Conservation (phyloP, 2,113 vertebrate genomes). For the Calonectris borealis region DNA sequence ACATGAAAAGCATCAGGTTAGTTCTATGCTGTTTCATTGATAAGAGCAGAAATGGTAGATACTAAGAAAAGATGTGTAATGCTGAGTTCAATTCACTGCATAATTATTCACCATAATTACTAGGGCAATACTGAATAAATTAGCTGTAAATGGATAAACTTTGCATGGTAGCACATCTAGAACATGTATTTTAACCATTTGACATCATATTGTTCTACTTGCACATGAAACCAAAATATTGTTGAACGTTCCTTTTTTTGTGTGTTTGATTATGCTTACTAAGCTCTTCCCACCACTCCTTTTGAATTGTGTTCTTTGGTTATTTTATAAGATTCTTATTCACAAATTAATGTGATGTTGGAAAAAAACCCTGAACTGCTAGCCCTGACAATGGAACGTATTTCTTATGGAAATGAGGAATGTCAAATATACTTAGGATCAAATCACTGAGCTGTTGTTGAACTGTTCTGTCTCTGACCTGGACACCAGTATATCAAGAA, state of each 20-base stretch:
- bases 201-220: not conserved
- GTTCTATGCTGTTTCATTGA: not conserved
- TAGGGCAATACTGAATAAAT: slow-evolving; percentile 36
- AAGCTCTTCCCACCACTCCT: not conserved
- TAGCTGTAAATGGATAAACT: slow-evolving; percentile 4
- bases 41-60: not conserved
- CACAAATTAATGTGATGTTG: not conserved
- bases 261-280: not conserved
- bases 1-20: not conserved
- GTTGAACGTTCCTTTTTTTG: not conserved
- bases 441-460: not conserved
- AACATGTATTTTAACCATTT: slow-evolving; percentile 6
- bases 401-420: not conserved
- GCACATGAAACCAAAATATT: not conserved
- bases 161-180: slow-evolving; percentile 13
- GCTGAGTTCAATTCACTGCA: not conserved
- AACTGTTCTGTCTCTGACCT: not conserved
- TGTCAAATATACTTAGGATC: not conserved
- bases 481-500: not conserved
- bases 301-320: not conserved
- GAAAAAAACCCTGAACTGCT: not conserved
- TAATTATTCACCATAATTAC: slow-evolving; percentile 52
- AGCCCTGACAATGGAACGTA: not conserved
- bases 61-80: not conserved
- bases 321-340: not conserved